phyloP scores from a whole-genome alignment of 2,113 vertebrate species.

The Monarcha castaneiventris region DNA sequence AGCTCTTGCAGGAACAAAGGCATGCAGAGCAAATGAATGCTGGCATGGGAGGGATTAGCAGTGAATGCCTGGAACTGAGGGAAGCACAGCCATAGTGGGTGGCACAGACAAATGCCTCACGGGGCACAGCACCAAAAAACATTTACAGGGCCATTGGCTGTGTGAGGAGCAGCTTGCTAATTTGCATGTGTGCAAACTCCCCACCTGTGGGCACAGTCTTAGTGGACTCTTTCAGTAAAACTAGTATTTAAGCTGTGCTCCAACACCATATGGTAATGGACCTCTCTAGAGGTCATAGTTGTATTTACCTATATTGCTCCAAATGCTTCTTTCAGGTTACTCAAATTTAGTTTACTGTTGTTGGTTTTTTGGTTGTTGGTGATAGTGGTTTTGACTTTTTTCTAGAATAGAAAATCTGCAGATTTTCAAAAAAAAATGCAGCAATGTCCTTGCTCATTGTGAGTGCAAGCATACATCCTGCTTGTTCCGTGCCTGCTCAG shows the following conservation, averaged over 20 bases:
- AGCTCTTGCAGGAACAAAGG: background rate
- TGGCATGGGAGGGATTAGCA: background rate
- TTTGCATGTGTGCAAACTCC: background rate
- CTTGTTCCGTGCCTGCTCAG: background rate
- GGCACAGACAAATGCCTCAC: background rate
- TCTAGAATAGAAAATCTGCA: background rate
- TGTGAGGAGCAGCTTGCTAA: background rate
- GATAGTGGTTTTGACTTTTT: background rate
- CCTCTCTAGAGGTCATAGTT: background rate
- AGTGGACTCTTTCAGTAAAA: background rate
- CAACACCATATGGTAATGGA: background rate
- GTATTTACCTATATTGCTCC: background rate
- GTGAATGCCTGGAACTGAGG: background rate
- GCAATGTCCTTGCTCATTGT: background rate
- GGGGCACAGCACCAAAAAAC: background rate
- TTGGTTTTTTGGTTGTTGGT: background rate
- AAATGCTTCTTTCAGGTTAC: background rate
- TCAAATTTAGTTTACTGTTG: background rate
- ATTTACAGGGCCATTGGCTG: background rate
- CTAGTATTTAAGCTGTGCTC: background rate
- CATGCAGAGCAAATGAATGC: background rate
- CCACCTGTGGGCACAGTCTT: background rate
- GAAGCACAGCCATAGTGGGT: fast-evolving
- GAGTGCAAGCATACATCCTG: background rate
- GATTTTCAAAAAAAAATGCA: background rate